phyloP scores from a whole-genome alignment of 2,888 invertebrate genomes.

The Hartigia nigra region DNA sequence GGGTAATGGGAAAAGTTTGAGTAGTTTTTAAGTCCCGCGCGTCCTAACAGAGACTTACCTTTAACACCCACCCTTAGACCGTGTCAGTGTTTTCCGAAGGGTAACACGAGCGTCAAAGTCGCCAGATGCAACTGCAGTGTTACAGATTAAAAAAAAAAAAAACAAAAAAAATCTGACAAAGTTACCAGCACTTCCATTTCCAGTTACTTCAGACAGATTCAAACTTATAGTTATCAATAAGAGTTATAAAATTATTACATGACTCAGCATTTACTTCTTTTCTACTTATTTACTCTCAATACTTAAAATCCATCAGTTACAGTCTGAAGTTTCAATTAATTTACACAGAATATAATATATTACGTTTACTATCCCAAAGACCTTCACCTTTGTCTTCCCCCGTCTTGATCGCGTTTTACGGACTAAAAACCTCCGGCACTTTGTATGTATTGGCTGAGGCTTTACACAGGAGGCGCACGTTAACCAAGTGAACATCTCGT shows the following conservation, averaged over 20 bases:
- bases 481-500: background rate
- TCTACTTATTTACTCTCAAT: background rate
- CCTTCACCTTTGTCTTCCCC: background rate
- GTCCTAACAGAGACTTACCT: background rate
- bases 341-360: background rate
- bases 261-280: too few species aligned
- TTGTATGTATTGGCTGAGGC: background rate
- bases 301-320: background rate
- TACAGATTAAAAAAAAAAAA: background rate
- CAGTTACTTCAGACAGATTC: background rate
- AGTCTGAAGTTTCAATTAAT: background rate
- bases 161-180: background rate
- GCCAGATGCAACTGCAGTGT: background rate
- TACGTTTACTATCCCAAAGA: background rate
- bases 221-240: background rate
- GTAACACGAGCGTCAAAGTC: too few species aligned
- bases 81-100: background rate
- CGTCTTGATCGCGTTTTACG: background rate
- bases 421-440: background rate
- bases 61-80: background rate
- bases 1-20: background rate
- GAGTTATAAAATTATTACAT: too few species aligned
- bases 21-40: background rate
- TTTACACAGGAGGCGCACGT: background rate
- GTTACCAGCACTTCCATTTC: background rate